Evolutionary conservation across 2,888 invertebrate genomes (phyloP).

Genomic region (Corythucha ciliata): DNA sequence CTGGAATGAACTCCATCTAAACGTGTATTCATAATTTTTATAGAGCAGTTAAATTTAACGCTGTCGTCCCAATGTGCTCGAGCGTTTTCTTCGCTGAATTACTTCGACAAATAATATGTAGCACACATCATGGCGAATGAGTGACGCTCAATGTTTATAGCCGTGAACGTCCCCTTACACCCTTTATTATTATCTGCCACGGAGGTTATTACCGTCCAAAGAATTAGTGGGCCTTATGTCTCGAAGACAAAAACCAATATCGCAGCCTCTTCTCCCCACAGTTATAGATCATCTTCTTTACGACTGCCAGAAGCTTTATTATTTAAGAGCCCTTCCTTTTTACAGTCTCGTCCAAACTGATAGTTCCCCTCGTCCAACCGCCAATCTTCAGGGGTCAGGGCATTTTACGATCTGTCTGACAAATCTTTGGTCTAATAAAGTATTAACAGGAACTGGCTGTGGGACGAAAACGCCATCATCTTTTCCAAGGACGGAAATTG

Average conservation of each 20-base stretch:
- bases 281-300: constrained; percentile 17
- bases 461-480: not conserved
- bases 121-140: not conserved
- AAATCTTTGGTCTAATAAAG: constrained; percentile 26
- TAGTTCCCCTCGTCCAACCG: too few relatives aligned
- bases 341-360: constrained; percentile 16
- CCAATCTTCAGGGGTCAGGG: constrained; percentile 17
- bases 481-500: not conserved
- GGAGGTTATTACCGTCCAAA: constrained; percentile 11
- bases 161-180: too few relatives aligned
- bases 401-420: constrained; percentile 23
- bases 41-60: not conserved
- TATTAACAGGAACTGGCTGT: constrained; percentile 17
- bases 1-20: not conserved
- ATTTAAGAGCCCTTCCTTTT: constrained; percentile 17
- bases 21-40: not conserved
- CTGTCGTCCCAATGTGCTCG: too few relatives aligned
- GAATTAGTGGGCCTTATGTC: constrained; percentile 14
- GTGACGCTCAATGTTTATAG: not conserved
- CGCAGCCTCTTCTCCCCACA: not conserved
- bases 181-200: constrained; percentile 1
- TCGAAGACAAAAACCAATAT: constrained; percentile 20
- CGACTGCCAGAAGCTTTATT: constrained; percentile 20
- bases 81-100: not conserved
- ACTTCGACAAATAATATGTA: too few relatives aligned